Conservation (phyloP, 2,797 vertebrate genomes). For the Eulemur mongoz region DNA sequence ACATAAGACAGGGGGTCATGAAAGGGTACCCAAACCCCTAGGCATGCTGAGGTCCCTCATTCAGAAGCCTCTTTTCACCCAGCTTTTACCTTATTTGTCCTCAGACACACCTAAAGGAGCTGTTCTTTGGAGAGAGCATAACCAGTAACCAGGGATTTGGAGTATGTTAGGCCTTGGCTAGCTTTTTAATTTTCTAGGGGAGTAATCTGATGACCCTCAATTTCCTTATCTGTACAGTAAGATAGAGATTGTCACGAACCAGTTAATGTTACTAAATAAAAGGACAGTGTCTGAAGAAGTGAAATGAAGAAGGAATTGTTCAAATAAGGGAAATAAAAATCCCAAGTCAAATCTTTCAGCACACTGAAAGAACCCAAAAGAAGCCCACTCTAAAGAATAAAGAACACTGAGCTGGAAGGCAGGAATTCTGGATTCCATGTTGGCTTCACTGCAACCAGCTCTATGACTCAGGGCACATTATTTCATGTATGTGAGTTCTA, state of each 20-base stretch:
- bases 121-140: background rate
- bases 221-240: constrained; percentile 17
- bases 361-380: constrained; percentile 17
- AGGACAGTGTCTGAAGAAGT: background rate
- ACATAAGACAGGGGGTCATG: background rate
- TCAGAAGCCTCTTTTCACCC: background rate
- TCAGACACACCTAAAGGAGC: background rate
- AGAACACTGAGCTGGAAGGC: background rate
- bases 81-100: background rate
- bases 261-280: background rate
- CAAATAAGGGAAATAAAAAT: constrained; percentile 26
- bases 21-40: background rate
- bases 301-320: background rate
- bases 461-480: background rate
- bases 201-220: background rate
- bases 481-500: background rate
- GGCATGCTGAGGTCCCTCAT: background rate
- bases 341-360: background rate
- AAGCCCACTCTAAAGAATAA: background rate
- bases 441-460: background rate
- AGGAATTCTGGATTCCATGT: background rate
- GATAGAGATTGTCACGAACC: background rate
- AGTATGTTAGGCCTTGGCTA: background rate
- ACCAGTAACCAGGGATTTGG: background rate
- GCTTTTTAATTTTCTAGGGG: background rate